A percentile compares a stretch with the other conserved stretches of the same genome.
These are phyloP conservation scores for Panagrolaimus sp. DNA, from an alignment of 1,140 invertebrate genomes.

Conservation along the genomic window DNA sequence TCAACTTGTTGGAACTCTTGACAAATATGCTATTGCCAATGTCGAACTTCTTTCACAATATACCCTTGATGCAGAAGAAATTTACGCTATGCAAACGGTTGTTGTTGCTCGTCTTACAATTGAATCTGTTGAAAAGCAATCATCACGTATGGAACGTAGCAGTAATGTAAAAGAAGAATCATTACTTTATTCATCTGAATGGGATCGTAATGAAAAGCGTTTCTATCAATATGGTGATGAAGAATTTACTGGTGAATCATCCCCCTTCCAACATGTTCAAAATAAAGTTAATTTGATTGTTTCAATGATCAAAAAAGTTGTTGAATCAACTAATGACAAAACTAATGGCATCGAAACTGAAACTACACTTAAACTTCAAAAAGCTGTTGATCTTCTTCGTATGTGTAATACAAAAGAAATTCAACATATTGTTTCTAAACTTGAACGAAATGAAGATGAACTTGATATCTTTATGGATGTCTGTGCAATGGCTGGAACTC, in stretches of 20 bases:
- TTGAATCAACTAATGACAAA: slow-evolving; percentile 14
- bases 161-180: slow-evolving; percentile 26
- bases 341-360: slow-evolving; percentile 25
- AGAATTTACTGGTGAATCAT: slow-evolving; percentile 21
- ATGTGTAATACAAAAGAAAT: slow-evolving; percentile 39
- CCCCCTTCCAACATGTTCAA: slow-evolving; percentile 16
- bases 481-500: slow-evolving; percentile 44
- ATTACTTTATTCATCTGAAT: slow-evolving; percentile 38
- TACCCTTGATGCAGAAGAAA: slow-evolving; percentile 10
- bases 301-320: background rate
- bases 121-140: slow-evolving; percentile 2
- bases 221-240: slow-evolving; percentile 43
- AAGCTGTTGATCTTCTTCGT: slow-evolving; percentile 43
- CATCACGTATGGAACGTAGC: slow-evolving; percentile 7
- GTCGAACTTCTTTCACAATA: slow-evolving; percentile 27
- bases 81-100: slow-evolving; percentile 23
- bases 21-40: slow-evolving; percentile 19
- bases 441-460: slow-evolving; percentile 30
- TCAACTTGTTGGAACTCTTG: slow-evolving; percentile 2
- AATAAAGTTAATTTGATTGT: slow-evolving; percentile 26
- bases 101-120: slow-evolving; percentile 1
- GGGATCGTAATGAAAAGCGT: slow-evolving; percentile 35
- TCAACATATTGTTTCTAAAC: slow-evolving; percentile 30
- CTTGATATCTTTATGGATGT: slow-evolving; percentile 31
- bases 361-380: slow-evolving; percentile 13